These are phyloP conservation scores for Mareca penelope DNA, from an alignment of 2,797 vertebrate species.

Conservation along the genomic window DNA sequence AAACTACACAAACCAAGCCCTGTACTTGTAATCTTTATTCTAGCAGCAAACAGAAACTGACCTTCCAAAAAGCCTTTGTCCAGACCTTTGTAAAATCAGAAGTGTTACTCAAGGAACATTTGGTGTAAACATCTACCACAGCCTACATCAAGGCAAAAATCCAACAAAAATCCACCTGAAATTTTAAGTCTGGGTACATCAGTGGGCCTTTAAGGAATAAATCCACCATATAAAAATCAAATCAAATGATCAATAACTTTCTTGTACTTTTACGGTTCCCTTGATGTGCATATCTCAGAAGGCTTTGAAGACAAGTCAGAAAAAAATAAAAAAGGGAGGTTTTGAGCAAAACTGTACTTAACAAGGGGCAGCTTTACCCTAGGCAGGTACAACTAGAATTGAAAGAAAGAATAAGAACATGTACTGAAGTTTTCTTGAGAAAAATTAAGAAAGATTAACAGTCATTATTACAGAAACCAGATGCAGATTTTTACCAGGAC, in stretches of 20 bases:
- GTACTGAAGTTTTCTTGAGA: background rate
- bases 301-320: background rate
- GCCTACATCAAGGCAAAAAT: conserved; percentile 31
- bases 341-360: background rate
- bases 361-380: background rate
- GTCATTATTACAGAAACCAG: background rate
- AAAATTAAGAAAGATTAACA: background rate
- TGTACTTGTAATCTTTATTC: background rate
- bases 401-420: background rate
- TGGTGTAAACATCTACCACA: background rate
- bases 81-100: background rate
- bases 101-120: background rate
- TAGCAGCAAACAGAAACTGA: conserved; percentile 5
- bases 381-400: background rate
- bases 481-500: background rate
- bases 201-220: background rate
- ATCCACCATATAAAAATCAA: conserved; percentile 13
- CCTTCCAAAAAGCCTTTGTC: conserved; percentile 29
- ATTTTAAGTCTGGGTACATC: background rate
- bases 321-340: background rate
- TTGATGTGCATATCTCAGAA: background rate
- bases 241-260: conserved; percentile 31
- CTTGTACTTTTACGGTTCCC: background rate
- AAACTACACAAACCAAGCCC: background rate
- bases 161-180: background rate